phyloP scores from a whole-genome alignment of 2,797 vertebrate genomes.

The Varecia variegata region DNA sequence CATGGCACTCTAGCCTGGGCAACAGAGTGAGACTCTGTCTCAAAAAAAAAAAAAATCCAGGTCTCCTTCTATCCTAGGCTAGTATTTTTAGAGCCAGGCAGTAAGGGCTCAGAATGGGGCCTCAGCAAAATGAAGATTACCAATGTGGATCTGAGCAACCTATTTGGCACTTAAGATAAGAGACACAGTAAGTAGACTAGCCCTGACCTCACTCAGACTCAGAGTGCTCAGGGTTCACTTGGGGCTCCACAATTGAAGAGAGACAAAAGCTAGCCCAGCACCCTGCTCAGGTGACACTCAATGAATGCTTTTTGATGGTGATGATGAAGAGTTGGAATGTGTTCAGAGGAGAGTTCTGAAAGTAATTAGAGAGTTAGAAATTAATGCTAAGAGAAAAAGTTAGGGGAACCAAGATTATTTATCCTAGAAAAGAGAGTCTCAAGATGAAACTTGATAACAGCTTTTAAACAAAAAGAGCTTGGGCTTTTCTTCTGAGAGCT shows the following conservation, averaged over 20 bases:
- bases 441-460: constrained; percentile 41
- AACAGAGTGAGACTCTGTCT: no score
- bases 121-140: constrained; percentile 1
- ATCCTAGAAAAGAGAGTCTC: constrained; percentile 20
- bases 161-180: not conserved
- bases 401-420: constrained; percentile 55
- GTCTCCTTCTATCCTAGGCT: not conserved
- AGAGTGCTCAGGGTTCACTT: not conserved
- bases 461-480: not conserved
- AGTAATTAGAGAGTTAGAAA: constrained; percentile 61
- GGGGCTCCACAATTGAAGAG: not conserved
- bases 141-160: not conserved
- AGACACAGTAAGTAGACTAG: not conserved
- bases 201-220: not conserved
- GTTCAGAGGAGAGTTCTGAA: constrained; percentile 55
- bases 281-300: not conserved
- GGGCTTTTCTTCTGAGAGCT: constrained; percentile 16
- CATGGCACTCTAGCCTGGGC: no score
- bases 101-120: not conserved
- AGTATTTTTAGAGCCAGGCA: constrained; percentile 32
- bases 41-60: not conserved
- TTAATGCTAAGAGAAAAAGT: constrained; percentile 50
- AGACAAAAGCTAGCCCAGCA: not conserved
- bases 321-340: constrained; percentile 18
- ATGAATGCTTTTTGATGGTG: constrained; percentile 41